Percentiles rank a stretch among this genome's conserved stretches.
These are phyloP conservation scores for Isichthys henryi DNA, from an alignment of 2,113 vertebrate species.

Conservation along the genomic window DNA sequence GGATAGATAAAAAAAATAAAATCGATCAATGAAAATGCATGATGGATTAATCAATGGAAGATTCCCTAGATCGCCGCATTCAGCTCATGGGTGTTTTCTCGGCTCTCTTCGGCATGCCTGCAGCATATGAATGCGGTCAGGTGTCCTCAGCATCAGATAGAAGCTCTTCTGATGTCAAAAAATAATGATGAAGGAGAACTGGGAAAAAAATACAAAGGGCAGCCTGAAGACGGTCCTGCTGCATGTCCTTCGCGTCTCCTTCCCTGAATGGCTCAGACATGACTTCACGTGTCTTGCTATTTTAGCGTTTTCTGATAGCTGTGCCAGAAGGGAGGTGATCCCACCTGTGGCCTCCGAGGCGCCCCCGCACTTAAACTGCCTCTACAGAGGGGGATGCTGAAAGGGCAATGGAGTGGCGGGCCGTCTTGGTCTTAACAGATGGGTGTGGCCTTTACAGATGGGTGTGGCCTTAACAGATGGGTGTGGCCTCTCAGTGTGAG, in stretches of 20 bases:
- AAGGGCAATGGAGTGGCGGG: neutral
- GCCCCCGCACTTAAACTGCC: neutral
- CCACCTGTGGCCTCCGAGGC: neutral
- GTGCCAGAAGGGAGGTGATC: neutral
- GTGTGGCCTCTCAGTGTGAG: neutral
- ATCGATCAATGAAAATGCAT: slow-evolving; percentile 16
- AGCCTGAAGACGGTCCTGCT: neutral
- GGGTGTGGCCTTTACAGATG: neutral
- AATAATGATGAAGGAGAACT: neutral
- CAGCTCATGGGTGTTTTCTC: neutral
- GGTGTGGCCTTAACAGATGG: too few species aligned
- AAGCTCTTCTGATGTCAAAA: neutral
- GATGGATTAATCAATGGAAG: slow-evolving; percentile 17
- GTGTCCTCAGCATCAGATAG: neutral
- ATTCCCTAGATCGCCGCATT: neutral
- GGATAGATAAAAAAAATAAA: slow-evolving; percentile 52
- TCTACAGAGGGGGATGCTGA: neutral
- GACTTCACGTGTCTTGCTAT: neutral
- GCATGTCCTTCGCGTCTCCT: neutral
- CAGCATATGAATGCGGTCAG: neutral
- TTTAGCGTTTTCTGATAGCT: neutral
- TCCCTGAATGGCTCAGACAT: neutral
- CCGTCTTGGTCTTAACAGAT: neutral
- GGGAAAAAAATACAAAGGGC: neutral
- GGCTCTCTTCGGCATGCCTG: neutral